phyloP scores from a whole-genome alignment of 2,888 invertebrate genomes.

The Cheilosia vernalis region DNA sequence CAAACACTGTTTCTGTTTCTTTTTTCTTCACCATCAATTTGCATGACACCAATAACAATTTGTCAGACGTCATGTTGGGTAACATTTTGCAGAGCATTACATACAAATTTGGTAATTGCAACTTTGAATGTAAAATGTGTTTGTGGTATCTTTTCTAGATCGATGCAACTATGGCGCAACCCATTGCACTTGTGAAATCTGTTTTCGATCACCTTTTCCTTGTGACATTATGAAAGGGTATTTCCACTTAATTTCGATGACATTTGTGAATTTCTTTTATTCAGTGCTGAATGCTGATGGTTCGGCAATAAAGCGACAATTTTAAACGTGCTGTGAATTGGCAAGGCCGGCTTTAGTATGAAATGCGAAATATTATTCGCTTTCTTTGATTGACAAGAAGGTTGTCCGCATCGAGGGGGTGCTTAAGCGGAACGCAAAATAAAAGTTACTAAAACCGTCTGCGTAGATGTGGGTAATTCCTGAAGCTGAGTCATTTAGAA shows the following conservation, averaged over 20 bases:
- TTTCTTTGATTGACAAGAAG: conserved; percentile 42
- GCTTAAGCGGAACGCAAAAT: not conserved
- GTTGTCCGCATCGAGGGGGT: not conserved
- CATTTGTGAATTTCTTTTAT: conserved; percentile 44
- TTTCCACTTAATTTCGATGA: conserved; percentile 48
- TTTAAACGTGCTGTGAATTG: conserved; percentile 56
- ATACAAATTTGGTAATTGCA: conserved; percentile 1
- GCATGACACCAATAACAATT: conserved; percentile 53
- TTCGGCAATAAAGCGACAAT: conserved; percentile 47
- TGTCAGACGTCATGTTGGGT: conserved; percentile 61
- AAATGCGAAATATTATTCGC: conserved; percentile 33
- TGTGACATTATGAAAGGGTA: conserved; percentile 46
- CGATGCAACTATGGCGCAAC: conserved; percentile 50
- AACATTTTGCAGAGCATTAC: conserved; percentile 33
- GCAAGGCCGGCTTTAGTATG: conserved; percentile 5
- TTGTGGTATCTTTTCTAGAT: conserved; percentile 23
- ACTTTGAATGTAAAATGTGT: conserved; percentile 42
- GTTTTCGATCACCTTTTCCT: not conserved
- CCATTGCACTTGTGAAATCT: conserved; percentile 47
- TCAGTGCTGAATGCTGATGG: conserved; percentile 24
- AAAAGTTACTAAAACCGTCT: conserved; percentile 1
- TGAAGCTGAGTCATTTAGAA: conserved; percentile 28
- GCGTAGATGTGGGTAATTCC: conserved; percentile 24
- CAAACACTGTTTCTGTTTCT: conserved; percentile 29
- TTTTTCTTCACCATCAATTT: not conserved